phyloP scores from a whole-genome alignment of 2,113 vertebrate genomes.

The Notarius quadriscutis region DNA sequence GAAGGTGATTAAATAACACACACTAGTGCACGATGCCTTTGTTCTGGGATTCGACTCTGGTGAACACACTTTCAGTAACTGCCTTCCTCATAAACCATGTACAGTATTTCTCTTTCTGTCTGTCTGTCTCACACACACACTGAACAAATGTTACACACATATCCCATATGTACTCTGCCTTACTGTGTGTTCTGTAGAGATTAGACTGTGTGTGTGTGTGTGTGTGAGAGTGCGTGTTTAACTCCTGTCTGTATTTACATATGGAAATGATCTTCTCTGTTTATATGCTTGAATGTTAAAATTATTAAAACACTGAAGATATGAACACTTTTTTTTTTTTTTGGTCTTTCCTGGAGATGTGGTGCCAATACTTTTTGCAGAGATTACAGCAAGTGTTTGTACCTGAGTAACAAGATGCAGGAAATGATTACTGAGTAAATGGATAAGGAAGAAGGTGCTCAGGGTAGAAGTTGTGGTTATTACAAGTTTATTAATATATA shows the following conservation, averaged over 20 bases:
- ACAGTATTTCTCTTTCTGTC: neutral
- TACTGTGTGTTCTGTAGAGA: conserved; percentile 34
- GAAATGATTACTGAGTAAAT: neutral
- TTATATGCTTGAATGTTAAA: conserved; percentile 72
- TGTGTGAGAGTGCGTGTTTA: neutral
- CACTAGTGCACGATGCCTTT: neutral
- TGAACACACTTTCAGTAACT: conserved; percentile 16
- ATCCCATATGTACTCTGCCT: conserved; percentile 42
- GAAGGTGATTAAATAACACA: neutral
- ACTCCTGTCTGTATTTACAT: conserved; percentile 69
- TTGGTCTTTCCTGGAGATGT: neutral
- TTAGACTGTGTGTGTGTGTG: conserved; percentile 29
- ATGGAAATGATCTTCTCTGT: conserved; percentile 68
- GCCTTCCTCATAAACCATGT: neutral
- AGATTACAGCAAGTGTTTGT: neutral
- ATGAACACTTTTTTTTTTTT: too few relatives aligned
- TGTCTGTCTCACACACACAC: neutral
- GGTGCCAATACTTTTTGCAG: conserved; percentile 10
- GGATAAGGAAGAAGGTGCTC: neutral
- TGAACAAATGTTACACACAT: neutral
- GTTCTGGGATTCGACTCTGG: neutral
- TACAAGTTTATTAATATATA: neutral
- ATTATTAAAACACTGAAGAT: conserved; percentile 64
- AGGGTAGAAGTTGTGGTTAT: neutral
- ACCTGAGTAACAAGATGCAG: neutral